A percentile compares a stretch with the other conserved stretches of the same genome.
phyloP scores from a whole-genome alignment of 2,888 invertebrate genomes.

The Nasonia oneida region DNA sequence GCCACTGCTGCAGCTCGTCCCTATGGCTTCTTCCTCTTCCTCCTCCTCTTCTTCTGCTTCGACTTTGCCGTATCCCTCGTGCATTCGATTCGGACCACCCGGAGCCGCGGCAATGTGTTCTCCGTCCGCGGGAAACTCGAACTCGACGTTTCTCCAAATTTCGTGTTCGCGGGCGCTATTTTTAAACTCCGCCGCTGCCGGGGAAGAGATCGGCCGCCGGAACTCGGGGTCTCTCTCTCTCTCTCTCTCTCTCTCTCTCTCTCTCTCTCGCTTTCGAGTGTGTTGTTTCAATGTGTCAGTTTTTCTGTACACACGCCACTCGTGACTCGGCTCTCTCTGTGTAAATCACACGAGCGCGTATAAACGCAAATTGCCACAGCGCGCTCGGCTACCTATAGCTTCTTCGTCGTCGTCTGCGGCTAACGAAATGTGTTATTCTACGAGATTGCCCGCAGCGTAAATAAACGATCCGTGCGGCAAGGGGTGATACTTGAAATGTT shows the following conservation, averaged over 20 bases:
- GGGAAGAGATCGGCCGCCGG: not conserved
- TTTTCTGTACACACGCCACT: not conserved
- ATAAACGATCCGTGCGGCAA: not conserved
- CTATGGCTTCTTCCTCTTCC: constrained; percentile 12
- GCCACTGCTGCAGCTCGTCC: not conserved
- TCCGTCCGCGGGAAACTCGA: constrained; percentile 12
- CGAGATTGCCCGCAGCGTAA: constrained; percentile 7
- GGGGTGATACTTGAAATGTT: not conserved
- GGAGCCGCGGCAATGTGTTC: not conserved
- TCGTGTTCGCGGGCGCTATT: not conserved
- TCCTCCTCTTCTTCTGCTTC: not conserved
- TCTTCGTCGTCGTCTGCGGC: not conserved
- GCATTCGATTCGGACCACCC: constrained; percentile 6
- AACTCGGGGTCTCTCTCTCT: not conserved
- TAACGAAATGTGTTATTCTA: constrained; percentile 9
- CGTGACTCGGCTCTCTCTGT: not conserved
- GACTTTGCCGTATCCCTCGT: not conserved
- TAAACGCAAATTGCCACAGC: constrained; percentile 9
- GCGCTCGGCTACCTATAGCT: too few relatives aligned
- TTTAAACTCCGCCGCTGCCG: not conserved
- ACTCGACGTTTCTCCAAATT: constrained; percentile 8
- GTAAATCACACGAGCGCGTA: not conserved
- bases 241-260: not conserved
- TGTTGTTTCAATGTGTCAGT: constrained; percentile 21
- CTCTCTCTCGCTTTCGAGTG: not conserved